Evolutionary conservation across 1,140 invertebrate genomes (phyloP).

Genomic region (Drosophila ambigua): DNA sequence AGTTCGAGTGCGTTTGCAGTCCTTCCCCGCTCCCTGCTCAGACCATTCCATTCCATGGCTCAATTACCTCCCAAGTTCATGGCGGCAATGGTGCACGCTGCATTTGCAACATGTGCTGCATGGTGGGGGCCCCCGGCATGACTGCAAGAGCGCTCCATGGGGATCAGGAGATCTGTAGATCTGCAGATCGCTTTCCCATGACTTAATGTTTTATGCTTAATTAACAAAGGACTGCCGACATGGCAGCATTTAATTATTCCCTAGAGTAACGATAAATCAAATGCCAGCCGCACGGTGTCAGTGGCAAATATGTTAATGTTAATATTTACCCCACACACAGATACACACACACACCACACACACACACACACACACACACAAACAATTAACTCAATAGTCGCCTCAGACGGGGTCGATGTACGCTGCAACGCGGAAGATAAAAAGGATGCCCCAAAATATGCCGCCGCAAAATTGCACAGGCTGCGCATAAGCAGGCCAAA

Average conservation of each 20-base stretch:
- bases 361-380: constrained; percentile 30
- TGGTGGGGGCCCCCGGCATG: constrained; percentile 16
- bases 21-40: constrained; percentile 19
- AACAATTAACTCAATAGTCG: constrained; percentile 61
- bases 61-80: constrained; percentile 72
- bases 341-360: constrained; percentile 9
- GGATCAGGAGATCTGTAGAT: constrained; percentile 20
- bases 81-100: constrained; percentile 64
- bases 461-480: constrained; percentile 62
- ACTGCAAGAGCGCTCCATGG: constrained; percentile 37
- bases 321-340: constrained; percentile 45
- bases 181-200: constrained; percentile 67
- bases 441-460: constrained; percentile 79
- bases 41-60: constrained; percentile 48
- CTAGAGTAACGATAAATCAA: constrained; percentile 62
- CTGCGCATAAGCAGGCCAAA: constrained; percentile 26
- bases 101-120: constrained; percentile 71
- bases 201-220: constrained; percentile 75
- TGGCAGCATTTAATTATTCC: constrained; percentile 65
- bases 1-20: neutral
- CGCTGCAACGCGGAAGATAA: constrained; percentile 79
- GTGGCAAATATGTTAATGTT: constrained; percentile 62
- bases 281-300: constrained; percentile 30
- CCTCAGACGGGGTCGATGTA: constrained; percentile 49
- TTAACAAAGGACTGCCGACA: constrained; percentile 74